Evolutionary conservation across 2,888 invertebrate genomes (phyloP).

Genomic region (Scaptodrosophila latifasciaeformis): DNA sequence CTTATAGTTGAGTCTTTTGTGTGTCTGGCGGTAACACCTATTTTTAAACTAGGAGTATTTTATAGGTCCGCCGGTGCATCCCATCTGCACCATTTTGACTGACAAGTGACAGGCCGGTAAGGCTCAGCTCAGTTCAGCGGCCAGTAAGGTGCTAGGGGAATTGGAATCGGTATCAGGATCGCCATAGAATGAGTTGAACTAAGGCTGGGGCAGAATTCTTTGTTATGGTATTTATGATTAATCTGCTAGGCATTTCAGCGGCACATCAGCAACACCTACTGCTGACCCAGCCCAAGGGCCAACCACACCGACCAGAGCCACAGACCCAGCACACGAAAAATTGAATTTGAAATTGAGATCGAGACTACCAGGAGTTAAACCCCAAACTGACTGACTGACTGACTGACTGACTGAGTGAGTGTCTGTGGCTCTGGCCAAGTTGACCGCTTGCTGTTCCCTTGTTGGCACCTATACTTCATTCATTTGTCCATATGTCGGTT

Average conservation of each 20-base stretch:
- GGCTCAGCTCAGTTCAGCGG: background rate
- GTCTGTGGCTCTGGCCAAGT: background rate
- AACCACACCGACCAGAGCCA: background rate
- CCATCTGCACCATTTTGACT: conserved; percentile 48
- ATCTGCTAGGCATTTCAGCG: conserved; percentile 55
- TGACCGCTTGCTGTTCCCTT: conserved; percentile 13
- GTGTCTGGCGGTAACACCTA: conserved; percentile 40
- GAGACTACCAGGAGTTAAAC: background rate
- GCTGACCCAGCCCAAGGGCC: conserved; percentile 1
- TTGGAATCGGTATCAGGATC: background rate
- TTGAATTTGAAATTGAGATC: conserved; percentile 25
- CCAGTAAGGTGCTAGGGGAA: background rate
- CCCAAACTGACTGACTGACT: no score
- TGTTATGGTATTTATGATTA: conserved; percentile 56
- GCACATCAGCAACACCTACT: conserved; percentile 48
- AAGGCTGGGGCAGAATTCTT: conserved; percentile 26
- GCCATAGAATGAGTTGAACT: background rate
- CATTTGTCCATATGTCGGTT: background rate
- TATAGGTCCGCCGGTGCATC: conserved; percentile 41
- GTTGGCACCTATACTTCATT: conserved; percentile 23
- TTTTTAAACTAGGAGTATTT: conserved; percentile 45
- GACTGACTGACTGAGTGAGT: background rate
- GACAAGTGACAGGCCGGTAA: conserved; percentile 48
- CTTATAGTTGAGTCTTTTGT: no score
- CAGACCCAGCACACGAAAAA: conserved; percentile 11